Conservation (phyloP, 1,140 invertebrate species). For the Macrocentrus cingulum region DNA sequence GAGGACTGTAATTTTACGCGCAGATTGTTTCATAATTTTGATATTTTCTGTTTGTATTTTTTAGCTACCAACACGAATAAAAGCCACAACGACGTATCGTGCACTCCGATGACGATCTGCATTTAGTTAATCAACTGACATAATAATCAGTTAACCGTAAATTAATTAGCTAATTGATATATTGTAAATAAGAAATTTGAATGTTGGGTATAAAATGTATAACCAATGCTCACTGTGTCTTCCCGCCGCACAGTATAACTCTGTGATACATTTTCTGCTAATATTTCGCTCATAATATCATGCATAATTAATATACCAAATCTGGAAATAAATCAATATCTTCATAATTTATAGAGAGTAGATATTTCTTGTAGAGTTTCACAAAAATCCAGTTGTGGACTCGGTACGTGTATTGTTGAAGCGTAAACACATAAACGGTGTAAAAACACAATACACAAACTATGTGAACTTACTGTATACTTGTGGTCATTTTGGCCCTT, state of each 20-base stretch:
- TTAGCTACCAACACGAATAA: conserved; percentile 25
- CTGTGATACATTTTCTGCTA: conserved; percentile 43
- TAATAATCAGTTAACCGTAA: background rate
- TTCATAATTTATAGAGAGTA: no score
- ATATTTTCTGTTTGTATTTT: conserved; percentile 18
- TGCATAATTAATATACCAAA: no score
- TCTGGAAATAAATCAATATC: no score
- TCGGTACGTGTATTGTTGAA: no score
- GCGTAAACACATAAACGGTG: no score
- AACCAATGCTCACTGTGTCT: conserved; percentile 45
- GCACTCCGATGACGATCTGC: conserved; percentile 28
- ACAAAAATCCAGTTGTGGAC: no score
- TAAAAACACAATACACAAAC: no score
- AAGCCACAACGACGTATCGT: conserved; percentile 25
- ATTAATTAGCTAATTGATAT: conserved; percentile 8
- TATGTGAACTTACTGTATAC: no score
- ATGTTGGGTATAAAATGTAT: conserved; percentile 29
- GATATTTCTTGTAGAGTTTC: no score
- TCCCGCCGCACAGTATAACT: conserved; percentile 45
- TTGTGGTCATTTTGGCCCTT: no score
- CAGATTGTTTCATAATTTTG: no score
- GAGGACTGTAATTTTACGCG: conserved; percentile 12
- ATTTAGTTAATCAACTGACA: background rate
- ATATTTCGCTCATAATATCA: conserved; percentile 15
- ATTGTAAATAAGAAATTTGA: conserved; percentile 16